phyloP scores from a whole-genome alignment of 2,113 vertebrate genomes.

The Tonatia bakeri region DNA sequence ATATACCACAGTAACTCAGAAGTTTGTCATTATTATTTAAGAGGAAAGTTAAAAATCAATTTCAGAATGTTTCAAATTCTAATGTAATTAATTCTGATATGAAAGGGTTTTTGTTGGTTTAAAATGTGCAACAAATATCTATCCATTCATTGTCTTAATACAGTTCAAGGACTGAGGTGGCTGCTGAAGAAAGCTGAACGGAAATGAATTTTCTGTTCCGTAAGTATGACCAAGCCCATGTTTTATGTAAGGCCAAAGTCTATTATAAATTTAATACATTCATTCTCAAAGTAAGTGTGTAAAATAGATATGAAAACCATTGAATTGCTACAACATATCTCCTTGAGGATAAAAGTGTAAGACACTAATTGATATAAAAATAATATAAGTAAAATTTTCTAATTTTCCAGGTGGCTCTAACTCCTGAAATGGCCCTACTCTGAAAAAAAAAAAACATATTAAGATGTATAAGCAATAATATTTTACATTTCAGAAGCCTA shows the following conservation, averaged over 20 bases:
- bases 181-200: background rate
- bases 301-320: slow-evolving; percentile 49
- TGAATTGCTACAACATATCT: slow-evolving; percentile 31
- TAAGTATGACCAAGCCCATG: background rate
- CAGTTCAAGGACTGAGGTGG: background rate
- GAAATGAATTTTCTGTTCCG: background rate
- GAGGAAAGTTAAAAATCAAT: background rate
- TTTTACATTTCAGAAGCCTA: slow-evolving; percentile 16
- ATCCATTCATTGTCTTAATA: background rate
- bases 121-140: background rate
- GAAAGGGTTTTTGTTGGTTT: background rate
- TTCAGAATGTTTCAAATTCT: slow-evolving; percentile 29
- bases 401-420: background rate
- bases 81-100: background rate
- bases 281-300: background rate
- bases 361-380: slow-evolving; percentile 38
- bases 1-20: background rate
- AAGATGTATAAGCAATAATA: background rate
- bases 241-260: slow-evolving; percentile 38
- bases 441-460: background rate
- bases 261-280: background rate
- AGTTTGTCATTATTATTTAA: background rate
- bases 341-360: background rate
- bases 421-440: background rate
- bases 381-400: background rate